A percentile compares a stretch with the other conserved stretches of the same genome.
These are phyloP conservation scores for Diaprepes abbreviatus DNA, from an alignment of 2,888 invertebrate genomes.

Conservation along the genomic window DNA sequence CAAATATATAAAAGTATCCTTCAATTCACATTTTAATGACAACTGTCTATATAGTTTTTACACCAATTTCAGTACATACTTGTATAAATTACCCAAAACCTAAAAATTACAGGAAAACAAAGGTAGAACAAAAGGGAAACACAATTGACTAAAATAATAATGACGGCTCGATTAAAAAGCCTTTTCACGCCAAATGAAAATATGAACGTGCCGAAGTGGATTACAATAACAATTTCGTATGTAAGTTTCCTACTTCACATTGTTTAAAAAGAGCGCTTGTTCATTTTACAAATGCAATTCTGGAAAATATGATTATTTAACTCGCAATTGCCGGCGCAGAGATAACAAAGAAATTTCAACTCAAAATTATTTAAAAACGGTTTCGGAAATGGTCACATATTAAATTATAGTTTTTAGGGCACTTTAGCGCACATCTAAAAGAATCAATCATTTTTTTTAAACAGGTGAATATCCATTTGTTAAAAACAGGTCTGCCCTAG, in stretches of 20 bases:
- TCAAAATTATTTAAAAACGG: too few relatives aligned
- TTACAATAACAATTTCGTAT: constrained; percentile 29
- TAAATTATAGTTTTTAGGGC: too few relatives aligned
- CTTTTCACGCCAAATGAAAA: constrained; percentile 12
- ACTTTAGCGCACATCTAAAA: too few relatives aligned
- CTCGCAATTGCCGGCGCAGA: not conserved
- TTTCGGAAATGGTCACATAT: too few relatives aligned
- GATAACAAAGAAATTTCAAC: too few relatives aligned
- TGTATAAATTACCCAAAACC: not conserved
- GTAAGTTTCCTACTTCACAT: constrained; percentile 26
- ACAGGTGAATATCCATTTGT: too few relatives aligned
- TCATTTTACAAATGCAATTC: constrained; percentile 6
- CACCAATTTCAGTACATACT: not conserved
- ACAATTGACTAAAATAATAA: constrained; percentile 12
- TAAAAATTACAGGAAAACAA: not conserved
- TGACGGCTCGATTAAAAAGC: constrained; percentile 13
- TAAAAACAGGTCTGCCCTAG: too few relatives aligned
- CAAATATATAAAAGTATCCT: too few relatives aligned
- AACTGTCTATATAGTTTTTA: too few relatives aligned
- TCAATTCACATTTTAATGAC: too few relatives aligned
- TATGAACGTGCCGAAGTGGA: constrained; percentile 20
- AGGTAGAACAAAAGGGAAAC: not conserved
- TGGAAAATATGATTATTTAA: not conserved
- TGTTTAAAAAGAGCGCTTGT: constrained; percentile 34
- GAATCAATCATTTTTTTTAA: too few relatives aligned